A percentile compares a stretch with the other conserved stretches of the same genome.
phyloP scores from a whole-genome alignment of 2,113 vertebrate genomes.

The Leucopternis melanops region DNA sequence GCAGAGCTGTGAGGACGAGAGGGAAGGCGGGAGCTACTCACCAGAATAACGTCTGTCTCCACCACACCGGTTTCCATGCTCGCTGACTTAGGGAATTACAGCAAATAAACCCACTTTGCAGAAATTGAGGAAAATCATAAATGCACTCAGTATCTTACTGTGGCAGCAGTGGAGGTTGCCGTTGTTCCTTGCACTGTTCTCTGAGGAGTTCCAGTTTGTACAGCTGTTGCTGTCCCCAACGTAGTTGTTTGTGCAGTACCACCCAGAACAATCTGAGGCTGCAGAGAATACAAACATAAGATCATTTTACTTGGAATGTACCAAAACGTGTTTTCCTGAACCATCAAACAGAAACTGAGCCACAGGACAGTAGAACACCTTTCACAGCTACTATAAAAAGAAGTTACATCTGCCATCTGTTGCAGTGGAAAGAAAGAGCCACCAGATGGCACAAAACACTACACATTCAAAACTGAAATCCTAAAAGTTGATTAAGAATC shows the following conservation, averaged over 20 bases:
- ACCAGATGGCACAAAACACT: slow-evolving; percentile 63
- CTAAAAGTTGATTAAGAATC: background rate
- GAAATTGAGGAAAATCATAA: background rate
- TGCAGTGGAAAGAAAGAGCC: slow-evolving; percentile 12
- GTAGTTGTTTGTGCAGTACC: slow-evolving; percentile 78
- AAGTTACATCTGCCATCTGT: background rate
- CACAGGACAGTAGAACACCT: background rate
- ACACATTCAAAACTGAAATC: background rate
- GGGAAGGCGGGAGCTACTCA: background rate
- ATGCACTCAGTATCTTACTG: slow-evolving; percentile 71
- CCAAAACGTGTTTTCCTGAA: background rate
- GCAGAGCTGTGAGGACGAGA: background rate
- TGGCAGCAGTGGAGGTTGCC: slow-evolving; percentile 76
- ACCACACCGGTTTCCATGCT: fast-evolving
- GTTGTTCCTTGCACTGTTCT: slow-evolving; percentile 79
- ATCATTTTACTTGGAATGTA: background rate
- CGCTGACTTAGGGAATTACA: background rate
- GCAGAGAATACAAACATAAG: slow-evolving; percentile 3
- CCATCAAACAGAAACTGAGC: background rate
- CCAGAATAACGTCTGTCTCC: background rate
- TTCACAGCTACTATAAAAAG: background rate
- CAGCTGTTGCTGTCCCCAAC: slow-evolving; percentile 77
- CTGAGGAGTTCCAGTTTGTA: slow-evolving; percentile 86
- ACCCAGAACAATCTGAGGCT: slow-evolving; percentile 88
- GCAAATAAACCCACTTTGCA: background rate